Base-by-base conservation (phyloP, 2,113 vertebrate genomes). In the Vicugna pacos region DNA sequence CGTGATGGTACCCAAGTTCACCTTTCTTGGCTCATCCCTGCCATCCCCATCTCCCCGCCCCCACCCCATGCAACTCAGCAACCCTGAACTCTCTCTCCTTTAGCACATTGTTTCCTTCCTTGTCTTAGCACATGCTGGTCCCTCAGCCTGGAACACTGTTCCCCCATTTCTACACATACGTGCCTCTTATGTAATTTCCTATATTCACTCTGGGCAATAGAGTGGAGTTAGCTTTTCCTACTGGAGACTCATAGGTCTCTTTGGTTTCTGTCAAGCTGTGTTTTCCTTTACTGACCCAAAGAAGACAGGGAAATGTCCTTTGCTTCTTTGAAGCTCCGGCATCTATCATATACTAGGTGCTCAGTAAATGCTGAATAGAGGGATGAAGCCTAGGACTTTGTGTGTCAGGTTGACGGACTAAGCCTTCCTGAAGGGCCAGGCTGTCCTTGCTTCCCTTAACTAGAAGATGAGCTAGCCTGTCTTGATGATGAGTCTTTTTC, bases 391-490 rank as follows among this genome's bases (percentile, higher is more conserved):
- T 30, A 65, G 42, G 48, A 69, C 58, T 58, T 3, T 38, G 32
- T 58, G 62, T 62, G 26, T 35, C 48, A 64, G 32, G 20, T 3
- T 80, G 62, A 6, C 58, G 32, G 26, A 46, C 35, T 3, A 75
- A 13, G 56, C 11, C 24, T 56, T 48, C 64, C 58, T 50, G 19
- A 32, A 32, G 30, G 32, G 48, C 73, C 75, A 48, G 19, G 10
- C 24, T 94, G 94, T 67, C 6, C 14, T 84, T 92, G 83, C 48
- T 73, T 69, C 76, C 52, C 65, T 93, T 84, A 88, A 73, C 48
- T 73, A 70, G 65, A 50, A 92, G 38, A 85, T 2, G 38, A 58
- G 48, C 58, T 56, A 65, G 35, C 54, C 7, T 90, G 22, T 85
- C 67, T 72, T 46, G 52, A 24, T 35, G 35, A 64, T 15, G 88